These are phyloP conservation scores for Penaeus chinensis DNA, from an alignment of 1,140 invertebrate species.

Conservation along the genomic window DNA sequence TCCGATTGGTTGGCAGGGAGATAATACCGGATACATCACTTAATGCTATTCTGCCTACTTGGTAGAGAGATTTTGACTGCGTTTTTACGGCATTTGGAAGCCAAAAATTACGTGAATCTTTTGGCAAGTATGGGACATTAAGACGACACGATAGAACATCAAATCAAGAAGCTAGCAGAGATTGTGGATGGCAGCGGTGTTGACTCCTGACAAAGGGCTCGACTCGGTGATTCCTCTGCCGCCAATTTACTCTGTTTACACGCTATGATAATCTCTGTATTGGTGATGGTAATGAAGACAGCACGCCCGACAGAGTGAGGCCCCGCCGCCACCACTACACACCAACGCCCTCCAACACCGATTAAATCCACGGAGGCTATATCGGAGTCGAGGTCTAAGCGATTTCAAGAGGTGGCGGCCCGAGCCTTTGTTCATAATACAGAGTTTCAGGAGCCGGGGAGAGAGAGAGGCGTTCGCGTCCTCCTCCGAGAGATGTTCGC, in stretches of 20 bases:
- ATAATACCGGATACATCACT: slow-evolving; percentile 61
- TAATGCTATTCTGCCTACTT: slow-evolving; percentile 62
- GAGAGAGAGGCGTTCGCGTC: too few species aligned
- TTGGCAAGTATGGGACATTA: slow-evolving; percentile 60
- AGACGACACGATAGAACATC: slow-evolving; percentile 46
- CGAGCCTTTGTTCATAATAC: too few species aligned
- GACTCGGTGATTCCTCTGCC: slow-evolving; percentile 10
- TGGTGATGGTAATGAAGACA: slow-evolving; percentile 59
- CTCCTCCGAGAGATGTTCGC: too few species aligned
- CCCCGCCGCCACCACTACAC: not conserved
- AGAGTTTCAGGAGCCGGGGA: too few species aligned
- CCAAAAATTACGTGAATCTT: slow-evolving; percentile 63
- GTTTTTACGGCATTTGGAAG: slow-evolving; percentile 62
- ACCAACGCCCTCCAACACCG: too few species aligned
- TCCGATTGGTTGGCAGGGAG: slow-evolving; percentile 57
- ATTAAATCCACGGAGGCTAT: too few species aligned
- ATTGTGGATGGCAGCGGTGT: not conserved
- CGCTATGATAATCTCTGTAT: slow-evolving; percentile 59
- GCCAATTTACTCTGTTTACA: slow-evolving; percentile 51
- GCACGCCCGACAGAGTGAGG: not conserved
- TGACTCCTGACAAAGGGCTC: slow-evolving; percentile 4
- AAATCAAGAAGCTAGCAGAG: slow-evolving; percentile 38
- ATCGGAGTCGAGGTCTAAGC: too few species aligned
- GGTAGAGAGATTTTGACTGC: slow-evolving; percentile 63
- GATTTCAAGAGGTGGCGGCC: too few species aligned